Conservation (phyloP, 2,113 vertebrate genomes). For the Vicugna pacos region DNA sequence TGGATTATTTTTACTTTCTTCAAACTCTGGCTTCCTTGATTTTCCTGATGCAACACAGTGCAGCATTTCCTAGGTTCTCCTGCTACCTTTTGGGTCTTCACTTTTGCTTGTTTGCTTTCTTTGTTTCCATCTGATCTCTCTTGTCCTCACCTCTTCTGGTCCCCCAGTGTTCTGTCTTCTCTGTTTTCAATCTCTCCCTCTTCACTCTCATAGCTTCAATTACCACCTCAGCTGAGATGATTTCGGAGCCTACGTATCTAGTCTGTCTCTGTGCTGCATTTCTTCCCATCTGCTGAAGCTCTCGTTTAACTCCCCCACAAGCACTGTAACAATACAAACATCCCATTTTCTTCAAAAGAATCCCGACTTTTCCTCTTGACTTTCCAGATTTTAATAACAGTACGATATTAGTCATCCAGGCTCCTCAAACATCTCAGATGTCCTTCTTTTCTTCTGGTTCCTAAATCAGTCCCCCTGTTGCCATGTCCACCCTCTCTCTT, state of each 20-base stretch:
- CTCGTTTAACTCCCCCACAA: background rate
- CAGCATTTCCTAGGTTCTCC: background rate
- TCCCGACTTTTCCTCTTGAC: background rate
- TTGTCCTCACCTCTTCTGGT: background rate
- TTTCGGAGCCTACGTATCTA: background rate
- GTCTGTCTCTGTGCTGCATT: background rate
- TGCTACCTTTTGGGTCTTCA: background rate
- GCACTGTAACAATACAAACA: background rate
- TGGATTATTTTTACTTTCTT: background rate
- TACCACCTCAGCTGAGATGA: background rate
- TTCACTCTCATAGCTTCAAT: background rate
- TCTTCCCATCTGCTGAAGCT: background rate
- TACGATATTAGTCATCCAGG: background rate
- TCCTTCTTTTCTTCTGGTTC: background rate
- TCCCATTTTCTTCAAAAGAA: background rate
- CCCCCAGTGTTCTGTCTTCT: background rate
- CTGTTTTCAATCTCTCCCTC: background rate
- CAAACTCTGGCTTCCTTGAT: background rate
- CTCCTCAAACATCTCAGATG: background rate
- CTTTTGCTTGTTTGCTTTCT: too few relatives aligned
- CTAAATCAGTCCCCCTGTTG: too few relatives aligned
- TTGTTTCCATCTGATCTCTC: background rate
- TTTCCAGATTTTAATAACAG: background rate
- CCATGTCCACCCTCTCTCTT: background rate
- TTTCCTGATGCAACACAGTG: background rate